Percentiles rank a stretch among this genome's conserved stretches.
These are phyloP conservation scores for Callospermophilus lateralis DNA, from an alignment of 2,113 vertebrate genomes.

Conservation along the genomic window DNA sequence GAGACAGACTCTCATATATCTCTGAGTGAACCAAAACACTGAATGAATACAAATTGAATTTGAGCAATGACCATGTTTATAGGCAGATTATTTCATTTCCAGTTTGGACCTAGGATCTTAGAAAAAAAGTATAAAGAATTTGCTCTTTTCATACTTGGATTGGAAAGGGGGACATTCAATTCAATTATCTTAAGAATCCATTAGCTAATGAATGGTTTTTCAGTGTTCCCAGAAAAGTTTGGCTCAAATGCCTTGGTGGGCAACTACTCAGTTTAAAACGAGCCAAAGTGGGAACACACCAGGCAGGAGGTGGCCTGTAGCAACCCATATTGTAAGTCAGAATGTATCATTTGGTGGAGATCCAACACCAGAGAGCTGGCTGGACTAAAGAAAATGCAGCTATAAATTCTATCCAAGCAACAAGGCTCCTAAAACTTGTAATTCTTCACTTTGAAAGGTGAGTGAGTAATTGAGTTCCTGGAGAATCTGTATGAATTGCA, in stretches of 20 bases:
- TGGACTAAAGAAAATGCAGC: not conserved
- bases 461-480: not conserved
- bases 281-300: not conserved
- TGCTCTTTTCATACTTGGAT: constrained; percentile 31
- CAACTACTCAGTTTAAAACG: not conserved
- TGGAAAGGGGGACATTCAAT: constrained; percentile 49
- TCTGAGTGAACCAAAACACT: constrained; percentile 8
- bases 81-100: constrained; percentile 26
- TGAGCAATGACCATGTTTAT: not conserved
- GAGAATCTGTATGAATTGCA: constrained; percentile 1
- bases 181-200: constrained; percentile 69
- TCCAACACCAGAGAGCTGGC: not conserved
- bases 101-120: not conserved
- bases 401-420: not conserved
- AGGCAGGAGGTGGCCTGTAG: not conserved
- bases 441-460: constrained; percentile 21
- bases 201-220: constrained; percentile 77
- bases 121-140: constrained; percentile 4
- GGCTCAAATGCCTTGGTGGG: constrained; percentile 21
- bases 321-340: not conserved
- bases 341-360: not conserved
- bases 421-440: not conserved
- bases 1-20: not conserved
- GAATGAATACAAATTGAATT: not conserved
- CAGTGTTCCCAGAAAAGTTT: constrained; percentile 66